Evolutionary conservation across 2,888 invertebrate genomes (phyloP).

Genomic region (Rambutsinella grinnellia): DNA sequence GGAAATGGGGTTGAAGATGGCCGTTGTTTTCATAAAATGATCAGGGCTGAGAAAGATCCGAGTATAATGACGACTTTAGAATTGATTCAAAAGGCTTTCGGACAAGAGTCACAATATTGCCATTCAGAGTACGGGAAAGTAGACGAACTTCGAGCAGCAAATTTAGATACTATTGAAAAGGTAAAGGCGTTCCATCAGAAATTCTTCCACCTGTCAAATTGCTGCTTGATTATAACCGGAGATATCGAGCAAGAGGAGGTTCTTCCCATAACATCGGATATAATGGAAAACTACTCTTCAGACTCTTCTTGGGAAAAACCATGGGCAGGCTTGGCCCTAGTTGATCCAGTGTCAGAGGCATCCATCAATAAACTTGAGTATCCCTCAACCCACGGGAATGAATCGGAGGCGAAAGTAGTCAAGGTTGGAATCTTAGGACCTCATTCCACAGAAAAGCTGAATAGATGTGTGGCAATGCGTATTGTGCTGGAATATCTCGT

Average conservation of each 20-base stretch:
- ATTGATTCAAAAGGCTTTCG: conserved; percentile 16
- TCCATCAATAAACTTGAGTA: neutral
- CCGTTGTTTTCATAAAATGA: conserved; percentile 74
- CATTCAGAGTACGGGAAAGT: conserved; percentile 22
- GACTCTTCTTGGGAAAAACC: too few species aligned
- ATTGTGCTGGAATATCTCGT: conserved; percentile 37
- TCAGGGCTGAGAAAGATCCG: conserved; percentile 68
- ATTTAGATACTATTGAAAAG: neutral
- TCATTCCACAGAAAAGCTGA: conserved; percentile 12
- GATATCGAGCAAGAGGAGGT: conserved; percentile 4
- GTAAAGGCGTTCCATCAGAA: neutral
- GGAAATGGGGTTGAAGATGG: conserved; percentile 35
- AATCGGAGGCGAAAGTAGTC: too few species aligned
- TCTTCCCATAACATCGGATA: conserved; percentile 4
- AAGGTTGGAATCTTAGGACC: conserved; percentile 42
- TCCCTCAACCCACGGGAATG: too few species aligned
- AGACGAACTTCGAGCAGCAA: neutral
- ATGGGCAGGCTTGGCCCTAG: too few species aligned
- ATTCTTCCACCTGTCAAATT: neutral
- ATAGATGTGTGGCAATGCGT: conserved; percentile 26
- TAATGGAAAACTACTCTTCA: neutral
- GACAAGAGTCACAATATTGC: conserved; percentile 18
- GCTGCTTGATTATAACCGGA: neutral
- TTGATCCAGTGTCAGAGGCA: neutral
- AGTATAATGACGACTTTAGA: conserved; percentile 17